Conservation (phyloP, 2,888 invertebrate genomes). For the Athalia cordata region DNA sequence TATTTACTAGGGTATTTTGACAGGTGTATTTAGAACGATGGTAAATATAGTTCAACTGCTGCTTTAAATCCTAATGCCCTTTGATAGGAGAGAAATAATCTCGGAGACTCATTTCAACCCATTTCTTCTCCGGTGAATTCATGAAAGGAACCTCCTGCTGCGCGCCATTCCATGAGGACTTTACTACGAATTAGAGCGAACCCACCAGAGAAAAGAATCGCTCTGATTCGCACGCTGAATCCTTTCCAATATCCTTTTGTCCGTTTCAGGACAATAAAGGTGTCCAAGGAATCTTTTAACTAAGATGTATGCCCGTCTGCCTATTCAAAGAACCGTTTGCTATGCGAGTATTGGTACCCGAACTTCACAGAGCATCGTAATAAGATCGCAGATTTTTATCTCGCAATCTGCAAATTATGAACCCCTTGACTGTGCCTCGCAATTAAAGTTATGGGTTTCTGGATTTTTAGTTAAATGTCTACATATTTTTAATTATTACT, state of each 20-base stretch:
- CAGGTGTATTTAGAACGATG: constrained; percentile 36
- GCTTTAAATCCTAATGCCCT: constrained; percentile 19
- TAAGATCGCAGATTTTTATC: constrained; percentile 11
- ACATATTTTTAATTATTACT: neutral
- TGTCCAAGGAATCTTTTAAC: constrained; percentile 17
- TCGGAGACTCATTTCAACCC: constrained; percentile 68
- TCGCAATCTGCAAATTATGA: neutral
- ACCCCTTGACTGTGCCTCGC: too few species aligned
- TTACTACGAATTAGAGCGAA: constrained; percentile 60
- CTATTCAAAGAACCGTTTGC: neutral
- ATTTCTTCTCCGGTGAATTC: constrained; percentile 64
- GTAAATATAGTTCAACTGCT: constrained; percentile 30
- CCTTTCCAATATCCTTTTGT: constrained; percentile 38
- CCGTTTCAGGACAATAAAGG: constrained; percentile 22
- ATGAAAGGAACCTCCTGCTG: constrained; percentile 66
- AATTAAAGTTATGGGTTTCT: too few species aligned
- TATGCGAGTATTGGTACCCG: neutral
- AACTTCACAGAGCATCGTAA: neutral
- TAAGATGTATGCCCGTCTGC: neutral
- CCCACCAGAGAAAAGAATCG: constrained; percentile 67
- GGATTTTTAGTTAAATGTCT: neutral
- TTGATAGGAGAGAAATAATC: constrained; percentile 56
- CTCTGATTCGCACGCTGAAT: constrained; percentile 66
- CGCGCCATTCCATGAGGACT: constrained; percentile 55
- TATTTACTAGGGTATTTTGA: constrained; percentile 36